These are phyloP conservation scores for Zaprionus tsacasi DNA, from an alignment of 1,140 invertebrate genomes.

Conservation along the genomic window DNA sequence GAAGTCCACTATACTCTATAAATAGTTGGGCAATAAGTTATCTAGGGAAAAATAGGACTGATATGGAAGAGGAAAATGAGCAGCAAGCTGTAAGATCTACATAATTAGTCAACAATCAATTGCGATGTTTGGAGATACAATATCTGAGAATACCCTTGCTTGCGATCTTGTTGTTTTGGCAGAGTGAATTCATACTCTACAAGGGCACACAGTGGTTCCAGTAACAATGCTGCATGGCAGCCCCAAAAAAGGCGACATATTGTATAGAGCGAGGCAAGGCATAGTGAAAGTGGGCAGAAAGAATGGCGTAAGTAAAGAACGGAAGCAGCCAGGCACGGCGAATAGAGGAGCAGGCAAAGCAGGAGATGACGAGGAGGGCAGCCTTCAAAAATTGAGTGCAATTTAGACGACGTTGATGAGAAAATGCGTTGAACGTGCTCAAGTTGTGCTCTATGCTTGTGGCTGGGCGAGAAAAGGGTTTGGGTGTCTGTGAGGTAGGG, in stretches of 20 bases:
- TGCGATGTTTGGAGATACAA: neutral
- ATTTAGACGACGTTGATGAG: conserved; percentile 80
- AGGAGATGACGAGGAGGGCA: conserved; percentile 30
- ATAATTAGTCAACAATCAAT: neutral
- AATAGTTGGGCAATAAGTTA: neutral
- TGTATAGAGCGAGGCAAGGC: conserved; percentile 15
- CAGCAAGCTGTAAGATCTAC: neutral
- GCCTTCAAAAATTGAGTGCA: conserved; percentile 83
- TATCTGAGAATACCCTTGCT: no score
- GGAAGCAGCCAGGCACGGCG: conserved; percentile 29
- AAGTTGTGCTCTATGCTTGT: conserved; percentile 70
- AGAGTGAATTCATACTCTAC: conserved; percentile 32
- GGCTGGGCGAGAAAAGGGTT: conserved; percentile 17
- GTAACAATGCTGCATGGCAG: conserved; percentile 44
- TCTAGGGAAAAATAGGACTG: neutral
- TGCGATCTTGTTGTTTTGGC: neutral
- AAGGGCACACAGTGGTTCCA: conserved; percentile 27
- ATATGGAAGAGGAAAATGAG: neutral
- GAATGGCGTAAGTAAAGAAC: conserved; percentile 31
- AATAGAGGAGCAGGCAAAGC: neutral
- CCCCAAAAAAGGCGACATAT: conserved; percentile 46
- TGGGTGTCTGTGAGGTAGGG: neutral
- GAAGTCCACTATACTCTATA: conserved; percentile 8
- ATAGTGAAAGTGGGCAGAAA: conserved; percentile 21
- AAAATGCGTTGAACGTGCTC: conserved; percentile 83